Base-by-base conservation (phyloP, 2,797 vertebrate species). In the Perodicticus potto region DNA sequence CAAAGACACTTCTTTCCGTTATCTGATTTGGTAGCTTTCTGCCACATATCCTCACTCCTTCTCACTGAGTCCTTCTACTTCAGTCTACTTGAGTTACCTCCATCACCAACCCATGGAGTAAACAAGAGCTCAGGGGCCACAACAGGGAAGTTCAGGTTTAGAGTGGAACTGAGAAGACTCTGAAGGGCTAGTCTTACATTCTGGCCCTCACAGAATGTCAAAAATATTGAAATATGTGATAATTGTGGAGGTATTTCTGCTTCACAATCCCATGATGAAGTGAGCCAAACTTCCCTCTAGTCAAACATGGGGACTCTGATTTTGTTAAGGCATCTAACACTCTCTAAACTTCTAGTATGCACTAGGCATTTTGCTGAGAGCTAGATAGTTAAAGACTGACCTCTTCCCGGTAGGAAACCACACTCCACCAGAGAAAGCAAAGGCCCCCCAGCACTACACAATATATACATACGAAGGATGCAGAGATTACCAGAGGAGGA, bases 321-420 rank as follows among this genome's bases (percentile, higher is more conserved):
- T 88, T 83, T 55, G 76, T 84, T 32, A 95, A 89, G 55, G 85
- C 25, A 84, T 27, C 96, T 65, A 80, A 76, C 40, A 90, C 59
- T 89, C 67, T 82, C 32, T 57, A 57, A 91, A 37, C 29, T 78
- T 37, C 37, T 40, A 55, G 14, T 19, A 34, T 74, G 12, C 78
- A 32, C 37, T 20, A 25, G 76, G 8, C 45, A 61, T 77, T 91
- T 91, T 73, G 34, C 55, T 74, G 49, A 92, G 53, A 70, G 8
- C 32, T 86, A 29, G 43, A 80, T n/a, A 67, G 88, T 61, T 72
- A 74, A 87, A 45, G 45, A 61, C 32, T 88, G 10, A 85, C 5
- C 59, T 85, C n/a, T n/a, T 95, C 27, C 53, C 59, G 83, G 12
- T 81, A 83, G 34, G 88, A 95, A 87, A 74, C 37, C 65, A 84